Evolutionary conservation across 2,888 invertebrate species (phyloP), one percentile per base, ranked within the genome.

Genomic region (Nasonia oneida): DNA sequence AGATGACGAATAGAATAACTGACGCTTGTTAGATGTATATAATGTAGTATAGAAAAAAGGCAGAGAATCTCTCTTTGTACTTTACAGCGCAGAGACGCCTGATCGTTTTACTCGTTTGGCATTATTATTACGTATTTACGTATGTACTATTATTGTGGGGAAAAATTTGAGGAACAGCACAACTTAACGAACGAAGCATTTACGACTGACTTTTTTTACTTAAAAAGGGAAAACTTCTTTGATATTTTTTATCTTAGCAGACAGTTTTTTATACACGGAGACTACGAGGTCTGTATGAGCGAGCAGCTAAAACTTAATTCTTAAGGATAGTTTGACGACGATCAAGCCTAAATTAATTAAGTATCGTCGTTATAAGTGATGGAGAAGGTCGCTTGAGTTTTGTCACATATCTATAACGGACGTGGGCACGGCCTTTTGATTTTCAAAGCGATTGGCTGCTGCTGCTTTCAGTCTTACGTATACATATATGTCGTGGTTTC

Each of bases 11-110:
- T 81, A 86, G 83, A 87, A 86, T 89, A 88, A 88, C 87, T 89
- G 88, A 90, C 90, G 90, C 90, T 92, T 91, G 91, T 89, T 91
- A 89, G 89, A 90, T 93, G 93, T 93, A 93, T 90, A 93, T 93
- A 93, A 89, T 92, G 91, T 93, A 92, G 91, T 90, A 92, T 92
- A 92, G 90, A 89, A 89, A 88, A 29, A 86, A 74, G 73, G 71
- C 85, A 83, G 80, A 85, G 80, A 70, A 84, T 79, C 64, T 83
- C 37, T 79, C 14, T 85, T 81, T 83, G 76, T 81, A 85, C 33
- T 80, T 87, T 77, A 83, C 67, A 77, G 61, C 57, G n/a, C 47
- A 79, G 53, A 73, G 67, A 83, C 67, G 53, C 64, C 53, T 53
- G 15, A 77, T 77, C 33, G 42, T 74, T 78, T 80, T 83, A 47